Conservation (phyloP, 2,888 invertebrate genomes). For the Macropis europaea region DNA sequence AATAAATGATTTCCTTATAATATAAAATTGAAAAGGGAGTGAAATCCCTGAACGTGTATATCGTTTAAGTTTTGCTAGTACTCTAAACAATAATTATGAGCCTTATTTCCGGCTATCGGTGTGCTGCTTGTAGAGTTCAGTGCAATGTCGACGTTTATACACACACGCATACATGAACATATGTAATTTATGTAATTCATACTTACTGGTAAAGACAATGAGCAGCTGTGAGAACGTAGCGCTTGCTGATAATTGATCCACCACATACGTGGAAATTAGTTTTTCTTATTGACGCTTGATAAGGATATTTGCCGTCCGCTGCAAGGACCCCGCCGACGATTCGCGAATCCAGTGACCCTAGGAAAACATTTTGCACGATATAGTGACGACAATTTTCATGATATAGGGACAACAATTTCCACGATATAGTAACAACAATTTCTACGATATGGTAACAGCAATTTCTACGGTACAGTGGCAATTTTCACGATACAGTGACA, state of each 20-base stretch:
- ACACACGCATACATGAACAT: not conserved
- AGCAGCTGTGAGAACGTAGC: slow-evolving; percentile 46
- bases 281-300: slow-evolving; percentile 13
- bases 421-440: not conserved
- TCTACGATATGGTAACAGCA: too few relatives aligned
- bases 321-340: slow-evolving; percentile 14
- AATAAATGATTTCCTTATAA: too few relatives aligned
- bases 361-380: not conserved
- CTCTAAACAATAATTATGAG: too few relatives aligned
- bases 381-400: not conserved
- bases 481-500: not conserved
- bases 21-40: too few relatives aligned
- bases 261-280: slow-evolving; percentile 15
- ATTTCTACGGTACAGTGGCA: too few relatives aligned
- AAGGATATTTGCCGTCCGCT: slow-evolving; percentile 3
- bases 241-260: slow-evolving; percentile 44
- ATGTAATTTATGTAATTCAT: not conserved
- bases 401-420: not conserved
- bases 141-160: not conserved
- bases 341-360: not conserved
- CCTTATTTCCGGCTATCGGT: too few relatives aligned
- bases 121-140: not conserved
- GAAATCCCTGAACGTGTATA: too few relatives aligned
- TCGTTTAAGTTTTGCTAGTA: too few relatives aligned
- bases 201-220: slow-evolving; percentile 53